Evolutionary conservation across 2,797 vertebrate species (phyloP).

Genomic region (Urophycis tenuis): DNA sequence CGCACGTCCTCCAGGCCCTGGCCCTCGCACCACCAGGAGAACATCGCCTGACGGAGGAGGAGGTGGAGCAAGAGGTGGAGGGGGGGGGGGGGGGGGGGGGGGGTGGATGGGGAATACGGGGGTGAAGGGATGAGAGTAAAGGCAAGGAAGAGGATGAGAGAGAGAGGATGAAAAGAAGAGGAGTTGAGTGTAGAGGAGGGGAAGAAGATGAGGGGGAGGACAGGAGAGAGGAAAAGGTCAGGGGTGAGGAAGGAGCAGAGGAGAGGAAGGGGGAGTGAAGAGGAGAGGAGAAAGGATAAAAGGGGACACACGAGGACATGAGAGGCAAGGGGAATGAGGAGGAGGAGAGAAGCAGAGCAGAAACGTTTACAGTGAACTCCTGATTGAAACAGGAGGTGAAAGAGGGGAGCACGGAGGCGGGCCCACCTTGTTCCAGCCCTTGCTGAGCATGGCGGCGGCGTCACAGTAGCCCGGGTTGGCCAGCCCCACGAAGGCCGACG

Average conservation of each 20-base stretch:
- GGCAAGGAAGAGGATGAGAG: neutral
- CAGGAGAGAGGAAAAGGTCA: neutral
- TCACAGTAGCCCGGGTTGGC: constrained; percentile 85
- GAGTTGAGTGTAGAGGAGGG: neutral
- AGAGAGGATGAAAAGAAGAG: neutral
- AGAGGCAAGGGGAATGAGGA: neutral
- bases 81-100: no score
- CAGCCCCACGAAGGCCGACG: constrained; percentile 81
- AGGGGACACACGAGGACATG: neutral
- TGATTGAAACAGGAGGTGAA: no score
- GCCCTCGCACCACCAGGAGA: constrained; percentile 82
- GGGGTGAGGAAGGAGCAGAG: neutral
- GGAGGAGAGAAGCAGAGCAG: no score
- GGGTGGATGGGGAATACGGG: neutral
- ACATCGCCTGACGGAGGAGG: constrained; percentile 63
- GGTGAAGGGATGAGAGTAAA: constrained; percentile 21
- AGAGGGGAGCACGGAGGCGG: neutral
- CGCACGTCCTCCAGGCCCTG: constrained; percentile 71
- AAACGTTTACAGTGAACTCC: no score
- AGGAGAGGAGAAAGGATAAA: neutral
- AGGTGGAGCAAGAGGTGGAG: no score
- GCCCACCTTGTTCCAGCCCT: constrained; percentile 81
- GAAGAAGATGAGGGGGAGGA: neutral
- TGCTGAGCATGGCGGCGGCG: constrained; percentile 74
- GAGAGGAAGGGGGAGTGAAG: neutral